Base-by-base conservation (phyloP, 2,888 invertebrate species). In the Syrista parreyssii region DNA sequence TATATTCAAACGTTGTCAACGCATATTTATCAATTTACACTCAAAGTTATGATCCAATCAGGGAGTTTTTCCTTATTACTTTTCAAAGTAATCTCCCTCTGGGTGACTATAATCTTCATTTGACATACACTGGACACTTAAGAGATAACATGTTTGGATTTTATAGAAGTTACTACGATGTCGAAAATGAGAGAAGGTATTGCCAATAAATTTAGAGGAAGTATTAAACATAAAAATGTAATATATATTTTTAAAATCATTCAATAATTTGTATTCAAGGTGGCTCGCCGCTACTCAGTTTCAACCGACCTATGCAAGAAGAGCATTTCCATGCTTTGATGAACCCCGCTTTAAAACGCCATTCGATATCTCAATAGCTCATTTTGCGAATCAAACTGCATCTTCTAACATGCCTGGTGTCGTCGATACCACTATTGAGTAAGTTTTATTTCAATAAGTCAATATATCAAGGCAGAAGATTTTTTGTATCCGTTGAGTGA, bases 291-390 rank as follows among this genome's bases (percentile, higher is more conserved):
- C 95, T 11, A 97, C 97, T 0, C 97, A 97, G 86, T 96, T 97
- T 88, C 95, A 97, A 81, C 94, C 96, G 0, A 95, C 95, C 0
- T 95, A 96, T 86, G 97, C 97, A 0, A 93, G 97, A 69, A 93
- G 95, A 86, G 97, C 96, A 0, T 97, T 97, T 88, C 97, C 97
- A 11, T 97, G 97, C 89, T 96, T 97, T 87, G 98, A 98, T 86
- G 97, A 97, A 83, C 97, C 97, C 2, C 93, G 93, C 30, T 95
- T 96, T 88, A 97, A 97, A 89, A 96, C 97, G 0, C 94, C 92
- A 55, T 97, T 97, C 82, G 93, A 93, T 11, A 93, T 98, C 34
- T 93, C 92, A 11, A 92, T 95, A 77, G 94, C 93, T 73, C 93
- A 95, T 68, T 93, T 79, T 1, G 71, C 68, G 15, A 32, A 78